Evolutionary conservation across 2,888 invertebrate genomes (phyloP), one percentile per base, ranked within the genome.

Genomic region (Drosophila colorata): DNA sequence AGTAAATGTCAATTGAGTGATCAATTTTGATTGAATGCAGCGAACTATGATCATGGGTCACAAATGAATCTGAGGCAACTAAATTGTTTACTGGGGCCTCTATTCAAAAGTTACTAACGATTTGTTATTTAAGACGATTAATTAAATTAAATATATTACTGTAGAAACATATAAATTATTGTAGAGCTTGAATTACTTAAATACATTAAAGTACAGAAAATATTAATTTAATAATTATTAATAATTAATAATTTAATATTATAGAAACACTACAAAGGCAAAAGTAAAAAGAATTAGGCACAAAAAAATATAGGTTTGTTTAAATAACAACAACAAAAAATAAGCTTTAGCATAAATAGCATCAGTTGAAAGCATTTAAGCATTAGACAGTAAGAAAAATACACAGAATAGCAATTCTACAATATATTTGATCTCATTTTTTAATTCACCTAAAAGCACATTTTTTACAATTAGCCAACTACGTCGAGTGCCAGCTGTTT

Each of bases 1-100:
- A 88, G 89, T 84, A 81, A 78, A 84, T 87, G 85, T 87, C 72
- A 87, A 64, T 78, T 81, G 59, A 61, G 75, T 57, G 72, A 58
- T 69, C 44, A 81, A 87, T 78, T 85, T 85, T 65, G 69, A 33
- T 44, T 41, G 35, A 67, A 70, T 87, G 81, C 53, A 43, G 41
- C 63, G 78, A 73, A n/a, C 35, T 71, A 49, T 76, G 80, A 64
- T 43, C 61, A 73, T 75, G 72, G 47, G 20, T 43, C 46, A 65
- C 43, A 44, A 57, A 73, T 64, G 51, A 65, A 56, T 35, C 40
- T 46, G 46, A 44, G 51, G 55, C 53, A 55, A 52, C 68, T 78
- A 74, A 25, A 63, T 73, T 48, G 20, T 63, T 77, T 37, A 61
- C 58, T 57, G 52, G 49, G 33, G 37, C 43, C 68, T 59, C 48